Percentiles rank a stretch among this genome's conserved stretches.
Conservation (phyloP, 2,888 invertebrate genomes). For the Tipula helvola region DNA sequence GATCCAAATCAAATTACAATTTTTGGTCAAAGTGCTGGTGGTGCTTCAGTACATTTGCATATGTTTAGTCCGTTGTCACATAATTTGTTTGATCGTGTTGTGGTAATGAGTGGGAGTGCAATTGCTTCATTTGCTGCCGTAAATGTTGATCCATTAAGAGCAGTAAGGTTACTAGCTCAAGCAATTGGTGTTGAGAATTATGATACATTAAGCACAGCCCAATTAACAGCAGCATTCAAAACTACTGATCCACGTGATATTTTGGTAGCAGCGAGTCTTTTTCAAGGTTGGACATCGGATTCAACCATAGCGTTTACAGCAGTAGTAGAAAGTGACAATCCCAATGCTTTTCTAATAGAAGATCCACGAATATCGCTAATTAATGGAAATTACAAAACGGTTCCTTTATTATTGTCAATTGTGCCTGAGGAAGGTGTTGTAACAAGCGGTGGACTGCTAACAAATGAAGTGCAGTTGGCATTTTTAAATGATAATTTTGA, state of each 20-base stretch:
- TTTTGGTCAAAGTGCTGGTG: constrained; percentile 22
- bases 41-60: constrained; percentile 27
- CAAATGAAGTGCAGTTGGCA: neutral
- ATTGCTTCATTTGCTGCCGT: constrained; percentile 21
- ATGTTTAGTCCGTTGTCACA: constrained; percentile 20
- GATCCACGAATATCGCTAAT: constrained; percentile 27
- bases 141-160: constrained; percentile 14
- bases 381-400: constrained; percentile 24
- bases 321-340: constrained; percentile 20
- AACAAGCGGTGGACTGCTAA: constrained; percentile 21
- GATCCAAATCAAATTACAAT: neutral
- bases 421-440: constrained; percentile 32
- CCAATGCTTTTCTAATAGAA: constrained; percentile 29
- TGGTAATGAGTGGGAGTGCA: constrained; percentile 29
- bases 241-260: constrained; percentile 21
- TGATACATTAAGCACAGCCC: constrained; percentile 17
- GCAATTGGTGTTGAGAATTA: constrained; percentile 25
- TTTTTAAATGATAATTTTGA: constrained; percentile 11
- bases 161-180: constrained; percentile 24
- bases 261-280: constrained; percentile 23
- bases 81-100: constrained; percentile 13
- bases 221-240: constrained; percentile 27
- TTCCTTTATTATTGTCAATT: constrained; percentile 32
- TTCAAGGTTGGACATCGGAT: constrained; percentile 21
- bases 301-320: neutral